Percentiles rank a stretch among this genome's conserved stretches.
These are phyloP conservation scores for Rhinatrema bivittatum DNA, from an alignment of 2,797 vertebrate species.

Conservation along the genomic window DNA sequence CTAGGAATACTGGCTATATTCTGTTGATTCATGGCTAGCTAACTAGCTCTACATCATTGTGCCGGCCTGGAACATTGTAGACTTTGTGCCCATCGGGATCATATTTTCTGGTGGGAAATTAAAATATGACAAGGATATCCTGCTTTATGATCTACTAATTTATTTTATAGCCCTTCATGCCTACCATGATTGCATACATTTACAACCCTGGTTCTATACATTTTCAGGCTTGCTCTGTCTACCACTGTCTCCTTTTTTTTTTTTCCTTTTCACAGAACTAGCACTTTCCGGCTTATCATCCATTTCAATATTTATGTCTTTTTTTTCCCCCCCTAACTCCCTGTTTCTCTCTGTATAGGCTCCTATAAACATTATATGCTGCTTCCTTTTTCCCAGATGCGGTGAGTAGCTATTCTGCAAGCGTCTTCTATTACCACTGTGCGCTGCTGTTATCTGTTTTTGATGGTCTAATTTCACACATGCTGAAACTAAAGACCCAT, in stretches of 20 bases:
- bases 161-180: no score
- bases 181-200: slow-evolving; percentile 38
- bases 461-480: slow-evolving; percentile 51
- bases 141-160: no score
- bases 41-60: no score
- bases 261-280: no score
- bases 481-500: slow-evolving; percentile 40
- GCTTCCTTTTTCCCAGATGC: slow-evolving; percentile 22
- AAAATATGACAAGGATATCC: no score
- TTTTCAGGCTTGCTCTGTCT: slow-evolving; percentile 44
- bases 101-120: no score
- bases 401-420: slow-evolving; percentile 24
- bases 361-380: slow-evolving; percentile 22
- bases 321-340: slow-evolving; percentile 45
- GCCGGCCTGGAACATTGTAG: no score
- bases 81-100: no score
- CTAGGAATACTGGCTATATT: no score
- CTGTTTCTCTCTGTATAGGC: slow-evolving; percentile 37
- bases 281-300: no score
- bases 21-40: no score
- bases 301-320: no score
- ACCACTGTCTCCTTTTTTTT: slow-evolving; percentile 54
- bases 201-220: slow-evolving; percentile 38
- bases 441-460: slow-evolving; percentile 47
- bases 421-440: slow-evolving; percentile 22